Conservation (phyloP, 1,140 invertebrate genomes). For the Pinna nobilis region DNA sequence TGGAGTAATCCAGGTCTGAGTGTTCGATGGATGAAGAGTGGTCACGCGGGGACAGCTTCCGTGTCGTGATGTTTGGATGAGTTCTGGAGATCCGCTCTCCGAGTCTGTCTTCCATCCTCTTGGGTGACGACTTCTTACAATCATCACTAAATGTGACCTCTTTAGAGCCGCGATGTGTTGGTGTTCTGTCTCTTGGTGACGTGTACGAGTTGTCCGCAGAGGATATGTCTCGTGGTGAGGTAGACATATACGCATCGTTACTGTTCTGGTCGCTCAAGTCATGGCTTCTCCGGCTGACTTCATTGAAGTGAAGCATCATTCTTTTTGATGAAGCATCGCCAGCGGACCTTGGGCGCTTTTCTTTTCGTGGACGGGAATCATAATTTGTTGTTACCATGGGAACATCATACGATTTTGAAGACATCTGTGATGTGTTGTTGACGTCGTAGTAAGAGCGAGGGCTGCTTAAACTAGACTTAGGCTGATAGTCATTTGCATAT, state of each 20-base stretch:
- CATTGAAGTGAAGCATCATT: no score
- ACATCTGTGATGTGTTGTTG: no score
- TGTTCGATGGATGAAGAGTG: constrained; percentile 32
- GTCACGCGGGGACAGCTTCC: constrained; percentile 34
- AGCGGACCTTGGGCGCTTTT: background rate
- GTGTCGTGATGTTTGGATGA: constrained; percentile 16
- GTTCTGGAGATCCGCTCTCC: background rate
- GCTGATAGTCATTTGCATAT: no score
- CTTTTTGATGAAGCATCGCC: constrained; percentile 5
- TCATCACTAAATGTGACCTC: constrained; percentile 22
- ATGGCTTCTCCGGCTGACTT: no score
- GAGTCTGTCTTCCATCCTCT: constrained; percentile 18
- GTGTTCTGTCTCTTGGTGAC: constrained; percentile 12
- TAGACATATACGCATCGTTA: no score
- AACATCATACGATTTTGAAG: no score
- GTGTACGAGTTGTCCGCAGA: background rate
- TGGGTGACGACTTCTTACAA: constrained; percentile 8
- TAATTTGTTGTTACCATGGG: constrained; percentile 10
- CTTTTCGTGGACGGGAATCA: constrained; percentile 2
- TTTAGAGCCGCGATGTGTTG: no score
- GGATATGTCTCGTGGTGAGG: no score
- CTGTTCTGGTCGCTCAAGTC: no score
- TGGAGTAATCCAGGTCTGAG: constrained; percentile 26
- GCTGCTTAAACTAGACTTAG: no score
- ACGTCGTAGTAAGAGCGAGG: no score